phyloP scores from a whole-genome alignment of 2,888 invertebrate species.

The Teleogryllus oceanicus region DNA sequence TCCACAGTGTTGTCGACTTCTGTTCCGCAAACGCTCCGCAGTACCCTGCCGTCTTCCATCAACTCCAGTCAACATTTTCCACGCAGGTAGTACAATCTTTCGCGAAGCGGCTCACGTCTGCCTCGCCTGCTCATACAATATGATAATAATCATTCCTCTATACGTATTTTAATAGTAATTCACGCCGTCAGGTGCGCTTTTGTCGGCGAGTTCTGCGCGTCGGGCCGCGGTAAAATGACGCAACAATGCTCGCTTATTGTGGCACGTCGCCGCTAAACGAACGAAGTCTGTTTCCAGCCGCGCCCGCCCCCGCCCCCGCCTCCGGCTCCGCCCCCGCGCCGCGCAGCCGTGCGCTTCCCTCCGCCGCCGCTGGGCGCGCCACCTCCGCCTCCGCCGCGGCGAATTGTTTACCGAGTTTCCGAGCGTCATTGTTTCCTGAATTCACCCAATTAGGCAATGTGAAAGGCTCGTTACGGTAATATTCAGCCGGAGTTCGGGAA shows the following conservation, averaged over 20 bases:
- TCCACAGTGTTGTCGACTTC: too few species aligned
- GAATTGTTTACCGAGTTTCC: constrained; percentile 33
- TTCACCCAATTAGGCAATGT: constrained; percentile 35
- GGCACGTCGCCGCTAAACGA: constrained; percentile 18
- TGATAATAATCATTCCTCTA: constrained; percentile 18
- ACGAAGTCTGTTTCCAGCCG: constrained; percentile 8
- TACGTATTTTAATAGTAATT: constrained; percentile 18
- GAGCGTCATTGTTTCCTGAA: constrained; percentile 34
- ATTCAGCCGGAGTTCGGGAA: constrained; percentile 34
- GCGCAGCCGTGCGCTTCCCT: background rate
- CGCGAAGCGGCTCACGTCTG: background rate
- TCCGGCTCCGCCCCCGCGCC: background rate
- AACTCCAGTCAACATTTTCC: too few species aligned
- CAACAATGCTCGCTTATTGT: constrained; percentile 6
- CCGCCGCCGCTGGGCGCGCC: background rate
- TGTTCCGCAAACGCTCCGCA: too few species aligned
- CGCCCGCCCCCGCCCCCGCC: background rate
- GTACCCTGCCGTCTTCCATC: too few species aligned
- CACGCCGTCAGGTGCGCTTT: constrained; percentile 2
- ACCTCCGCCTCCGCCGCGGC: background rate
- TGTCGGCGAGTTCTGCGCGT: background rate
- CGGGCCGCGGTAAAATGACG: background rate
- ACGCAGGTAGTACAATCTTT: background rate
- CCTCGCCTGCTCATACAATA: constrained; percentile 18
- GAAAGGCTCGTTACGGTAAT: constrained; percentile 36